These are phyloP conservation scores for Anorthoa munda DNA, from an alignment of 2,888 invertebrate genomes.

Conservation along the genomic window DNA sequence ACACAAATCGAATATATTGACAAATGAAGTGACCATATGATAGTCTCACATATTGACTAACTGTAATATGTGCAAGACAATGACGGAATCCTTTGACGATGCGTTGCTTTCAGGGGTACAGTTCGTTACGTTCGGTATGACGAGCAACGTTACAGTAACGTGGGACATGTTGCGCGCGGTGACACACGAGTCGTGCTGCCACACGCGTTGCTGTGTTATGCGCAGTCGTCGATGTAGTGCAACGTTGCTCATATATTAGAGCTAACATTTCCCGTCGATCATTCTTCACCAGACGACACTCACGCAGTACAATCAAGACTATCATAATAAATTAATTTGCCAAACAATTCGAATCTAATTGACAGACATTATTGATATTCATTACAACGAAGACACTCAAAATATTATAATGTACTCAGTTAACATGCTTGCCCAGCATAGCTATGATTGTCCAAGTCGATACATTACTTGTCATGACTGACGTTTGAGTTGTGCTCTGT, in stretches of 20 bases:
- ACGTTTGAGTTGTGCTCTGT: constrained; percentile 51
- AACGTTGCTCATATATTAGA: constrained; percentile 35
- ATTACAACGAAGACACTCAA: constrained; percentile 69
- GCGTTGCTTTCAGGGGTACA: constrained; percentile 40
- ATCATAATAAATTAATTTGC: constrained; percentile 69
- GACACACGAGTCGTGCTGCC: neutral
- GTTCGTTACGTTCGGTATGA: constrained; percentile 30
- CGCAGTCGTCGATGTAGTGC: neutral
- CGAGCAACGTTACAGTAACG: constrained; percentile 35
- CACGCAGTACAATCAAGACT: constrained; percentile 54
- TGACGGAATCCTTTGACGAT: constrained; percentile 37
- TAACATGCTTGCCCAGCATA: constrained; percentile 55
- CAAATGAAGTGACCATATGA: constrained; percentile 66
- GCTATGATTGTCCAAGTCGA: constrained; percentile 40
- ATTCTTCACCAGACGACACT: constrained; percentile 29
- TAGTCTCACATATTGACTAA: constrained; percentile 57
- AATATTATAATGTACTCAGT: constrained; percentile 55
- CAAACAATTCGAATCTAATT: constrained; percentile 74
- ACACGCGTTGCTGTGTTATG: constrained; percentile 19
- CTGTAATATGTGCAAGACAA: constrained; percentile 35
- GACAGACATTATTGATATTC: constrained; percentile 69
- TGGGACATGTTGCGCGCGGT: neutral
- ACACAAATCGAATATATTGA: constrained; percentile 68
- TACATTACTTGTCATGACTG: constrained; percentile 38
- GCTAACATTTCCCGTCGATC: constrained; percentile 41